phyloP scores from a whole-genome alignment of 2,888 invertebrate species.

The Platycheirus rosarum region DNA sequence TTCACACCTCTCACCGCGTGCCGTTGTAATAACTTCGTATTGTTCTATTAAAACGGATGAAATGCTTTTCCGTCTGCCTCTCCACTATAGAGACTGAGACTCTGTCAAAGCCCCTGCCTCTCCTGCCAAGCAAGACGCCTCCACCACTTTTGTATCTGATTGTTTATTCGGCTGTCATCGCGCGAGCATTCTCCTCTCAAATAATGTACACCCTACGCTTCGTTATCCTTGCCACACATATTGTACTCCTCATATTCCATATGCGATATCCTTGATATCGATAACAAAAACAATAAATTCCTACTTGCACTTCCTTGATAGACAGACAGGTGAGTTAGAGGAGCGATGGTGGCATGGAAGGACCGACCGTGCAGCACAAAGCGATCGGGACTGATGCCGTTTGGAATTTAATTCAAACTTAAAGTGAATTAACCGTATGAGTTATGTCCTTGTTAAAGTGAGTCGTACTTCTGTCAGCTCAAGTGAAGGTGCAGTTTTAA shows the following conservation, averaged over 20 bases:
- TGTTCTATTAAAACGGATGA: slow-evolving; percentile 72
- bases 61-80: slow-evolving; percentile 66
- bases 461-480: slow-evolving; percentile 2
- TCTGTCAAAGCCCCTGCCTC: not conserved
- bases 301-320: slow-evolving; percentile 72
- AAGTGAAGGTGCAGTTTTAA: slow-evolving; percentile 67
- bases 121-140: slow-evolving; percentile 32
- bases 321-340: slow-evolving; percentile 37
- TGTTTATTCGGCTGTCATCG: slow-evolving; percentile 74
- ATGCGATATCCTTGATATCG: slow-evolving; percentile 70
- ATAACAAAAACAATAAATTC: slow-evolving; percentile 74
- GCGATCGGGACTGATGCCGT: slow-evolving; percentile 55
- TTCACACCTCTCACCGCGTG: slow-evolving; percentile 43
- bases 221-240: slow-evolving; percentile 70
- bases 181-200: slow-evolving; percentile 55
- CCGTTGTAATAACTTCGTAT: slow-evolving; percentile 67
- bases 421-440: slow-evolving; percentile 70
- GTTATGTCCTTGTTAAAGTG: slow-evolving; percentile 56
- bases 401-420: slow-evolving; percentile 71
- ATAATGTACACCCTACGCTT: slow-evolving; percentile 50
- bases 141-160: slow-evolving; percentile 64
- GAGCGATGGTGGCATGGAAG: not conserved
- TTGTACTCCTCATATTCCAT: slow-evolving; percentile 10
- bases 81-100: not conserved
- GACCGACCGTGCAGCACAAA: too few species aligned